Percentiles rank a stretch among this genome's conserved stretches.
Evolutionary conservation across 2,113 vertebrate genomes (phyloP).

Genomic region (Ifrita kowaldi): DNA sequence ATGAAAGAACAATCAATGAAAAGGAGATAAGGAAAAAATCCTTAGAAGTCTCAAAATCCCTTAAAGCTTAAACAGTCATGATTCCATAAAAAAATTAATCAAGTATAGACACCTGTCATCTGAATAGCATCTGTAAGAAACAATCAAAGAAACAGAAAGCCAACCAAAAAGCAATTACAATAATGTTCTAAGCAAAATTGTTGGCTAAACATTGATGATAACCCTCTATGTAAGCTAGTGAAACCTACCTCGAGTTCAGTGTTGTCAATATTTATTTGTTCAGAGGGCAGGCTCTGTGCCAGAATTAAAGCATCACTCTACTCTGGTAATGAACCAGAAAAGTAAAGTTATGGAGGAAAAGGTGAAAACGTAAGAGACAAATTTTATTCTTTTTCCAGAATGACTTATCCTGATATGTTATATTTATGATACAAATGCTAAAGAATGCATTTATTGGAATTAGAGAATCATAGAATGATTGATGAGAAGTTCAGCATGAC

Average conservation of each 20-base stretch:
- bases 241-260: not conserved
- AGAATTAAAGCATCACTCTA: not conserved
- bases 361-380: not conserved
- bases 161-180: accelerated
- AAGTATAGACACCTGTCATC: not conserved
- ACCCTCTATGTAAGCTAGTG: not conserved
- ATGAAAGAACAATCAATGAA: not conserved
- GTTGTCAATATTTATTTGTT: not conserved
- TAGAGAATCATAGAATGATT: not conserved
- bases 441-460: not conserved
- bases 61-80: not conserved
- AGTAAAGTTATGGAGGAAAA: not conserved
- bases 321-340: not conserved
- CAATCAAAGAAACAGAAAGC: not conserved
- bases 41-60: not conserved
- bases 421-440: no score
- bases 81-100: not conserved
- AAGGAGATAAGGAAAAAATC: not conserved
- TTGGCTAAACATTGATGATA: not conserved
- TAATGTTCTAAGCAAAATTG: not conserved
- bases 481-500: not conserved
- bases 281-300: not conserved
- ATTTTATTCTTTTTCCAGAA: not conserved
- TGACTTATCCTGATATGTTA: not conserved
- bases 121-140: not conserved